Evolutionary conservation across 2,113 vertebrate species (phyloP), one percentile per base, ranked within the genome.

Genomic region (Centropristis striata): DNA sequence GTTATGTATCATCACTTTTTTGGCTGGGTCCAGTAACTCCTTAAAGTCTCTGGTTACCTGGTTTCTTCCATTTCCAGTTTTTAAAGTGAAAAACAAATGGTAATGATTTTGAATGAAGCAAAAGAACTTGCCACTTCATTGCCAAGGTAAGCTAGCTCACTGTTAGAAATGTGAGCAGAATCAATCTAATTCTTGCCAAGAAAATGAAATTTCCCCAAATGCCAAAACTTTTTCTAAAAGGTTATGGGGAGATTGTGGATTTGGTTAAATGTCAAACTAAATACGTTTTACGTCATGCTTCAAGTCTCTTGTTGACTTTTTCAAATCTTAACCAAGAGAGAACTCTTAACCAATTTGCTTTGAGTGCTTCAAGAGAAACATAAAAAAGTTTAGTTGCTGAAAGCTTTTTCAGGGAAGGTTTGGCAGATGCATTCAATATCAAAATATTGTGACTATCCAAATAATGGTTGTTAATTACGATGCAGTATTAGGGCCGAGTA

Each of bases 181-280:
- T 28, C 16, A 27, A 27, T 66, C 44, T 20, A 28, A 44, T 18
- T 41, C 36, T 41, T 1, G 2, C 14, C 10, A 70, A 54, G 5
- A 54, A 18, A 1, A 5, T 8, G 21, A 42, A 51, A n/a, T 13
- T 64, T 21, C 28, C 28, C 3, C 54, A 69, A 42, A 42, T 63
- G 21, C 49, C 18, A 49, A 32, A 49, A 50, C 27, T 36, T 13
- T 28, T 27, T 5, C 57, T 20, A 9, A 28, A 61, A 39, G 21
- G 32, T 61, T 61, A 50, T 15, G 21, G 16, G 61, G 61, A 63
- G 23, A 42, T 74, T 28, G 25, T 13, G 27, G 5, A 10, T 36
- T 28, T 51, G 32, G 32, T 42, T 53, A 63, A 73, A 72, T 61
- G 46, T 70, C 10, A 69, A 65, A 49, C 18, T 14, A 36, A 46